A percentile compares a stretch with the other conserved stretches of the same genome.
Evolutionary conservation across 2,113 vertebrate genomes (phyloP).

Genomic region (Phasianus colchicus): DNA sequence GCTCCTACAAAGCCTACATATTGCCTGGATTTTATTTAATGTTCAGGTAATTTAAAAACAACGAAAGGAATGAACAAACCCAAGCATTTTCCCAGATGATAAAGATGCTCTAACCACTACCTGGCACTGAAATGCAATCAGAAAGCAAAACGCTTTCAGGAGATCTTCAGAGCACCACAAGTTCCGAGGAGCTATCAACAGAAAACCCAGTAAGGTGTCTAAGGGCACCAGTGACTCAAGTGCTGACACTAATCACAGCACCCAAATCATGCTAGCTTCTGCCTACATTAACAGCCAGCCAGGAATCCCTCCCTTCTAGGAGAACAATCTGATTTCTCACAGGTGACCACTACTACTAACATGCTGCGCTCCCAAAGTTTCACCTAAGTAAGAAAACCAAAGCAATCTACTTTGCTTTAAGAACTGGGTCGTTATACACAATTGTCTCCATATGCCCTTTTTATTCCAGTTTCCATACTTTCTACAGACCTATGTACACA

Average conservation of each 20-base stretch:
- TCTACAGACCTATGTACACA: conserved; percentile 53
- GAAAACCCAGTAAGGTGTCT: background rate
- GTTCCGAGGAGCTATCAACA: background rate
- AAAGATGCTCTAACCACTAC: background rate
- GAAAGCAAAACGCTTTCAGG: background rate
- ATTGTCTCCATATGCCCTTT: conserved; percentile 33
- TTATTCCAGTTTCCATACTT: conserved; percentile 53
- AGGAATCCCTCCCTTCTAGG: background rate
- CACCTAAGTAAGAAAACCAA: background rate
- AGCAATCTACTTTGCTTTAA: background rate
- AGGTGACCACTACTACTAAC: fast-evolving
- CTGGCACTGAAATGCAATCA: background rate
- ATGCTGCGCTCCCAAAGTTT: background rate
- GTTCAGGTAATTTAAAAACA: background rate
- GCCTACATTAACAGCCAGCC: background rate
- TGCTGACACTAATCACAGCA: background rate
- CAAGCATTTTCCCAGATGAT: background rate
- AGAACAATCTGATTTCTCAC: background rate
- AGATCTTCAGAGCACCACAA: background rate
- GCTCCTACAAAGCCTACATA: background rate
- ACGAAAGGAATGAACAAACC: background rate
- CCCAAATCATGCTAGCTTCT: background rate
- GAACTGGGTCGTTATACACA: background rate
- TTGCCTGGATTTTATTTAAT: background rate
- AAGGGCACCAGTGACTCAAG: background rate